phyloP scores from a whole-genome alignment of 2,888 invertebrate species.

The Torymus aiolomorphi region DNA sequence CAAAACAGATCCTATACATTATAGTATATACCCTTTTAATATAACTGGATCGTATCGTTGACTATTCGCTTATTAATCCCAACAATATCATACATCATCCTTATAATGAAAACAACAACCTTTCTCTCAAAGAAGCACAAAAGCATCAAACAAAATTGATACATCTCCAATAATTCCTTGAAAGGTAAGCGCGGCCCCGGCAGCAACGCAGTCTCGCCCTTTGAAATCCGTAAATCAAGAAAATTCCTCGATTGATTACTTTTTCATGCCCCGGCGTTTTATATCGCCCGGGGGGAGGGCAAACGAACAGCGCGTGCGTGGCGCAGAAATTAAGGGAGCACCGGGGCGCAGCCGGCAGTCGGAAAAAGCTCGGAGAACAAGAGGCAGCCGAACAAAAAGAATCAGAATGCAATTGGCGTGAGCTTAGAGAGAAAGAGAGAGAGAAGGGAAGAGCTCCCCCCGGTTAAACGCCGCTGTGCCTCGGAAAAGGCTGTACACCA shows the following conservation, averaged over 20 bases:
- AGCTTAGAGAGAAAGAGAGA: constrained; percentile 40
- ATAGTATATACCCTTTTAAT: too few relatives aligned
- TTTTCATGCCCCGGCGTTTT: not conserved
- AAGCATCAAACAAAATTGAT: not conserved
- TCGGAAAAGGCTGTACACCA: constrained; percentile 15
- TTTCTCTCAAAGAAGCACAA: not conserved
- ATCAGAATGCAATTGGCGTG: constrained; percentile 68
- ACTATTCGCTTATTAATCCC: too few relatives aligned
- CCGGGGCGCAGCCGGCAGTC: not conserved
- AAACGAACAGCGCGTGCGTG: constrained; percentile 7
- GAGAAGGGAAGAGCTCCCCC: constrained; percentile 6
- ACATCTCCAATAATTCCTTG: not conserved
- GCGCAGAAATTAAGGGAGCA: constrained; percentile 47
- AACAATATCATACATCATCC: too few relatives aligned
- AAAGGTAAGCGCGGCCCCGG: not conserved
- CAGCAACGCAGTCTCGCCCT: not conserved
- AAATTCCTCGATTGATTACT: constrained; percentile 38
- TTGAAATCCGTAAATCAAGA: constrained; percentile 34
- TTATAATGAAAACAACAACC: too few relatives aligned
- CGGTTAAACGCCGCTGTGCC: constrained; percentile 5
- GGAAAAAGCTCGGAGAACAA: constrained; percentile 34
- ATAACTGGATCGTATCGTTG: too few relatives aligned
- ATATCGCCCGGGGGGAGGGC: not conserved
- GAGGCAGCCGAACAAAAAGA: constrained; percentile 60
- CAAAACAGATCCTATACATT: too few relatives aligned